Evolutionary conservation across 2,888 invertebrate genomes (phyloP).

Genomic region (Vannuccia rotundouncinata): DNA sequence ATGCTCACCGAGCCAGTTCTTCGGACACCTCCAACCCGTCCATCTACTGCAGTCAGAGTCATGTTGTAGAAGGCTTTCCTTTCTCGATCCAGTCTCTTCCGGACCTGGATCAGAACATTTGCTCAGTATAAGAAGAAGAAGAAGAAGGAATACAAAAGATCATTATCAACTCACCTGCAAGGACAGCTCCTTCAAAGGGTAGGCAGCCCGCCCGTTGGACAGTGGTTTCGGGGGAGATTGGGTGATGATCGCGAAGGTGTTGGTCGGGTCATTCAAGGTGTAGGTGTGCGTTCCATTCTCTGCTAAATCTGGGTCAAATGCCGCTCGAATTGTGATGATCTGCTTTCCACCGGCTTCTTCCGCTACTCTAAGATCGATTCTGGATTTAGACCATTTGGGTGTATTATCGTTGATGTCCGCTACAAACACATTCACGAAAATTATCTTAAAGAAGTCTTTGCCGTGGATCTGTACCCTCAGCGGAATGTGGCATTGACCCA

Average conservation of each 20-base stretch:
- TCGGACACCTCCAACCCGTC: background rate
- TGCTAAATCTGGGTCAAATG: background rate
- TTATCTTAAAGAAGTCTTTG: background rate
- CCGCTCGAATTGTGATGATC: background rate
- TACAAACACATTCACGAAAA: background rate
- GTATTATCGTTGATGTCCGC: slow-evolving; percentile 13
- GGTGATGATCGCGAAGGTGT: background rate
- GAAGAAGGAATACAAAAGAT: background rate
- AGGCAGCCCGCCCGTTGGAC: background rate
- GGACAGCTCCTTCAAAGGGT: background rate
- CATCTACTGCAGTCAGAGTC: background rate
- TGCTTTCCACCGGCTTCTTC: background rate
- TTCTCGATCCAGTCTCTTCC: background rate
- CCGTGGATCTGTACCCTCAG: background rate
- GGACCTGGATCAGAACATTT: background rate
- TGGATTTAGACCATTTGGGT: background rate
- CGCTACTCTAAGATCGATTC: background rate
- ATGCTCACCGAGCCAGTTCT: slow-evolving; percentile 2
- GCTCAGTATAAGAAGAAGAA: background rate
- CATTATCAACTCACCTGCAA: background rate
- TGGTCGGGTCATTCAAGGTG: background rate
- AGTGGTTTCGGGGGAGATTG: background rate
- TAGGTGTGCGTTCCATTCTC: background rate
- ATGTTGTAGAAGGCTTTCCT: background rate
- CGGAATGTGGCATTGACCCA: background rate